Percentiles rank a stretch among this genome's conserved stretches.
Conservation (phyloP, 2,888 invertebrate genomes). For the Lithophane leautieri region DNA sequence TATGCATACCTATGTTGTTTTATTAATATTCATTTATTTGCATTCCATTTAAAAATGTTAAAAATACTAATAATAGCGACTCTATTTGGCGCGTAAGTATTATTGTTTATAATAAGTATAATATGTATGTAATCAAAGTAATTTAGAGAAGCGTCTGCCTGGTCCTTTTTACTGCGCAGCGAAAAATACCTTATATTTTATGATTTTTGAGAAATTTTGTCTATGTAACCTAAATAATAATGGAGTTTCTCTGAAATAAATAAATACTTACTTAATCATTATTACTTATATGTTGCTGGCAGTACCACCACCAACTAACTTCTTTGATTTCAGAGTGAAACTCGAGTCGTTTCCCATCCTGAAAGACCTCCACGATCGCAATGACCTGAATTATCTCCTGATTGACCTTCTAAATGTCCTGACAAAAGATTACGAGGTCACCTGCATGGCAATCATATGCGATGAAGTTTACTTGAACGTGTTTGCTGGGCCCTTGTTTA, state of each 20-base stretch:
- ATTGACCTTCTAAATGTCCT: conserved; percentile 78
- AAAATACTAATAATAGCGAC: conserved; percentile 41
- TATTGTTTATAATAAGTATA: neutral
- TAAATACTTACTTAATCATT: no score
- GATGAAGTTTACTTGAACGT: conserved; percentile 89
- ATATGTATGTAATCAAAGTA: neutral
- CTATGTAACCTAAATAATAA: no score
- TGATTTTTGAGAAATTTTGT: no score
- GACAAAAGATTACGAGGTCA: conserved; percentile 75
- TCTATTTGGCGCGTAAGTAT: conserved; percentile 50
- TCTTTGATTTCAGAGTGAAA: conserved; percentile 64
- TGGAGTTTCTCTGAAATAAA: no score
- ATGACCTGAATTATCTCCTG: conserved; percentile 79
- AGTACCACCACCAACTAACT: neutral
- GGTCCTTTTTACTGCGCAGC: neutral
- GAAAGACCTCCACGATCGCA: conserved; percentile 71
- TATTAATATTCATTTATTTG: neutral
- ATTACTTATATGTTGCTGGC: neutral
- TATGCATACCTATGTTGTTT: no score
- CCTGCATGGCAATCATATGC: conserved; percentile 89
- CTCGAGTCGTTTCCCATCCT: conserved; percentile 72
- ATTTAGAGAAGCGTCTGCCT: no score
- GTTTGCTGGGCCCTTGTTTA: conserved; percentile 88
- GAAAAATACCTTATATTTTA: no score
- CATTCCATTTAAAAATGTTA: conserved; percentile 38